A percentile compares a stretch with the other conserved stretches of the same genome.
Conservation (phyloP, 2,888 invertebrate genomes). For the Nycteola revayana region DNA sequence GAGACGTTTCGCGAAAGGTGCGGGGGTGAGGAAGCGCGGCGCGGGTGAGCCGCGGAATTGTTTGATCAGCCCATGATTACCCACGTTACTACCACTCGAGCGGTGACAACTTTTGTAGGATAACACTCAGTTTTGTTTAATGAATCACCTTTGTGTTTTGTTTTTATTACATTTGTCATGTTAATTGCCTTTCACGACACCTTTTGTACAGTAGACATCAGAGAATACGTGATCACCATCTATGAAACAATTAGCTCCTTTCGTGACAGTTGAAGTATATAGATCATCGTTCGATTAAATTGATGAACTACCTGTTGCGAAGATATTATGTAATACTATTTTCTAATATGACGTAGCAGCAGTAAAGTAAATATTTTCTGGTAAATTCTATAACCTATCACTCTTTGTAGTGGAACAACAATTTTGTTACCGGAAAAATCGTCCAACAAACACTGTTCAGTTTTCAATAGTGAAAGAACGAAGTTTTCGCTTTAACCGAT, state of each 20-base stretch:
- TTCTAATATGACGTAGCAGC: too few species aligned
- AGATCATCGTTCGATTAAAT: too few species aligned
- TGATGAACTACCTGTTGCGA: too few species aligned
- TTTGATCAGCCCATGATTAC: conserved; percentile 69
- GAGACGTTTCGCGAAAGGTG: conserved; percentile 62
- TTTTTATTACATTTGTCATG: neutral
- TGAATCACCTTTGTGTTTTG: conserved; percentile 2
- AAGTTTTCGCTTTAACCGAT: conserved; percentile 53
- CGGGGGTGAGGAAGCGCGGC: conserved; percentile 32
- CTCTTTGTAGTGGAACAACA: neutral
- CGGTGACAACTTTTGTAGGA: conserved; percentile 48
- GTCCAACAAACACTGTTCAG: conserved; percentile 22
- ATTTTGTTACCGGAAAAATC: conserved; percentile 11
- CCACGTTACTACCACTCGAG: conserved; percentile 38
- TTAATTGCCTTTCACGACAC: too few species aligned
- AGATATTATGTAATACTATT: too few species aligned
- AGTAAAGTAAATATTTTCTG: too few species aligned
- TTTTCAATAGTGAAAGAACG: conserved; percentile 42
- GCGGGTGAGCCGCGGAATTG: conserved; percentile 46
- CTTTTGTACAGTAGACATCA: too few species aligned
- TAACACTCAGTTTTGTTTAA: conserved; percentile 23
- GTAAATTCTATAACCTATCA: neutral
- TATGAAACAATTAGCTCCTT: too few species aligned
- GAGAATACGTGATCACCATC: too few species aligned
- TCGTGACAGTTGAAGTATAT: too few species aligned